Conservation (phyloP, 2,888 invertebrate species). For the Thyatira batis region DNA sequence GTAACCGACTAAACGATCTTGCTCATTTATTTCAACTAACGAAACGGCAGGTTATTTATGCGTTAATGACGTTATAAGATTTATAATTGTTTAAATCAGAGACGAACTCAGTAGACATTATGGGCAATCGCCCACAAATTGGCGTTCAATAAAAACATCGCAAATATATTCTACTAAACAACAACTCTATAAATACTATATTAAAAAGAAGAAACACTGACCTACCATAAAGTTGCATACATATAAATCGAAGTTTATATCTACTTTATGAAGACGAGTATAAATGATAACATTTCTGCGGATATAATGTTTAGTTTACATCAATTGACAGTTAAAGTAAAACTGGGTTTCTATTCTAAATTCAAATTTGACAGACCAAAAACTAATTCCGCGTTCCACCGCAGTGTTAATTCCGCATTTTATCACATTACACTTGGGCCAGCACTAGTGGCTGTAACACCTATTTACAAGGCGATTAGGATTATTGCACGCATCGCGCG, state of each 20-base stretch:
- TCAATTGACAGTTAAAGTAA: no score
- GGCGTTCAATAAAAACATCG: no score
- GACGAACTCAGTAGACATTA: background rate
- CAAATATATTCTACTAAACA: no score
- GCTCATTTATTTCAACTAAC: conserved; percentile 31
- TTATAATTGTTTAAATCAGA: background rate
- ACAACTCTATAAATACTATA: no score
- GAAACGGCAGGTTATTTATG: conserved; percentile 11
- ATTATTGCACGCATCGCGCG: conserved; percentile 1
- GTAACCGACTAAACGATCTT: conserved; percentile 39
- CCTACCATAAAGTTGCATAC: no score
- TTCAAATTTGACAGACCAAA: background rate
- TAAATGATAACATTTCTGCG: no score
- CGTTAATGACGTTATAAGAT: background rate
- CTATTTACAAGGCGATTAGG: background rate
- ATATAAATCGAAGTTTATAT: no score
- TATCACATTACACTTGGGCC: background rate
- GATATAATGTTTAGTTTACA: no score
- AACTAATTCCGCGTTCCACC: background rate
- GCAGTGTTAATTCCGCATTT: background rate
- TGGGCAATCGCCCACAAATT: background rate
- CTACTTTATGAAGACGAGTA: no score
- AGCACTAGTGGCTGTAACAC: background rate
- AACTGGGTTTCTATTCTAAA: background rate
- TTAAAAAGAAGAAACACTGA: no score